phyloP scores from a whole-genome alignment of 1,140 invertebrate genomes.

The Drosophila tropicalis region DNA sequence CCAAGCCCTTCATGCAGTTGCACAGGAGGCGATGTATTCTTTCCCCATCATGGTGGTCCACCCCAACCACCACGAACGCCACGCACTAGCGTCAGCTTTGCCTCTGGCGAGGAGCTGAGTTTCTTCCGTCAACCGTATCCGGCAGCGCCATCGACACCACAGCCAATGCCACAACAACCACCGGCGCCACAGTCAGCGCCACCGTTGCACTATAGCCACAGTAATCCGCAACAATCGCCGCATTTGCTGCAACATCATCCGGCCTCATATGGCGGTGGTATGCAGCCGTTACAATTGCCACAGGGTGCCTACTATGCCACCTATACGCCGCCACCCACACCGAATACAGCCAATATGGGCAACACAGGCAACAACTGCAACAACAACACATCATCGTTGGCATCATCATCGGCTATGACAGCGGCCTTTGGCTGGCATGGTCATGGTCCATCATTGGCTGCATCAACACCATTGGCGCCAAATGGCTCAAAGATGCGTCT shows the following conservation, averaged over 20 bases:
- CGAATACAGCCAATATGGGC: constrained; percentile 65
- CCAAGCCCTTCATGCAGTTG: constrained; percentile 79
- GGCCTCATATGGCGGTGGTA: constrained; percentile 39
- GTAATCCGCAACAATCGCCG: constrained; percentile 64
- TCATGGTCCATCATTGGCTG: constrained; percentile 48
- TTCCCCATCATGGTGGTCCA: constrained; percentile 62
- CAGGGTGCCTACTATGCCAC: constrained; percentile 61
- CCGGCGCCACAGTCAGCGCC: constrained; percentile 75
- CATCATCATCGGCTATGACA: constrained; percentile 3
- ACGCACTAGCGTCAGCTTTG: constrained; percentile 73
- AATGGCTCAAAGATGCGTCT: constrained; percentile 70
- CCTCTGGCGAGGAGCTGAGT: constrained; percentile 68
- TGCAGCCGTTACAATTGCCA: constrained; percentile 26
- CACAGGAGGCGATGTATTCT: constrained; percentile 71
- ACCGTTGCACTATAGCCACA: constrained; percentile 74
- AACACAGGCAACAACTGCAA: constrained; percentile 36
- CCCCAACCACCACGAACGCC: constrained; percentile 65
- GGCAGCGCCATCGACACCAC: constrained; percentile 67
- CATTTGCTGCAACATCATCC: constrained; percentile 65
- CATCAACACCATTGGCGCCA: constrained; percentile 60
- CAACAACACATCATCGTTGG: constrained; percentile 23
- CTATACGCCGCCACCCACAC: constrained; percentile 79
- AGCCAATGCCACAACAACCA: constrained; percentile 64
- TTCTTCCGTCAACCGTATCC: constrained; percentile 74
- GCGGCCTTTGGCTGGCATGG: constrained; percentile 55